Percentiles rank a stretch among this genome's conserved stretches.
These are phyloP conservation scores for Chlamydotis undulata DNA, from an alignment of 2,113 vertebrate species.

Conservation along the genomic window DNA sequence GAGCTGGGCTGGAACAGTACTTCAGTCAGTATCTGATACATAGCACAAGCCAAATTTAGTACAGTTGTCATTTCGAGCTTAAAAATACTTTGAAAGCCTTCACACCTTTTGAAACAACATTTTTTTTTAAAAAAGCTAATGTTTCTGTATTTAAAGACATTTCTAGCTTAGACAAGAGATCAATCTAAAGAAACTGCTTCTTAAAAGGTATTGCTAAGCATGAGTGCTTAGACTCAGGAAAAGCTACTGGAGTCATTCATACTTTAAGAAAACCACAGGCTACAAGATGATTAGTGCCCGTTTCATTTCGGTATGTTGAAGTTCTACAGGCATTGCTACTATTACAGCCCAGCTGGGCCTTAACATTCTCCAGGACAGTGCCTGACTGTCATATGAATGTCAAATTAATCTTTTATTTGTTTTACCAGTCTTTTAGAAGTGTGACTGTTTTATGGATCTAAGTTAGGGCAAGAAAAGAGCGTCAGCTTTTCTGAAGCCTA, in stretches of 20 bases:
- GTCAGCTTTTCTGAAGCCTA: neutral
- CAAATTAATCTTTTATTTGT: neutral
- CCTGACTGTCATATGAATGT: neutral
- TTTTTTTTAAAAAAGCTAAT: neutral
- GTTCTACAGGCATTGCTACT: rapidly evolving
- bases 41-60: neutral
- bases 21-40: neutral
- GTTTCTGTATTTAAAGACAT: neutral
- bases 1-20: neutral
- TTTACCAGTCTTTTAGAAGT: neutral
- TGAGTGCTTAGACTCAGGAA: neutral
- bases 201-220: neutral
- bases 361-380: neutral
- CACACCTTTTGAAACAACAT: neutral
- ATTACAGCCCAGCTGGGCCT: neutral
- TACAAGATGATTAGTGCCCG: neutral
- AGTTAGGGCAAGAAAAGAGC: neutral
- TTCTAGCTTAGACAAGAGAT: neutral
- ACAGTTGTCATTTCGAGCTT: neutral
- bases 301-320: neutral
- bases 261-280: neutral
- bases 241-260: neutral
- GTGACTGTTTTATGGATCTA: neutral
- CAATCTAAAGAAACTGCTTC: neutral
- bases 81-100: conserved; percentile 7